These are phyloP conservation scores for Megalopta genalis DNA, from an alignment of 1,140 invertebrate genomes.

Conservation along the genomic window DNA sequence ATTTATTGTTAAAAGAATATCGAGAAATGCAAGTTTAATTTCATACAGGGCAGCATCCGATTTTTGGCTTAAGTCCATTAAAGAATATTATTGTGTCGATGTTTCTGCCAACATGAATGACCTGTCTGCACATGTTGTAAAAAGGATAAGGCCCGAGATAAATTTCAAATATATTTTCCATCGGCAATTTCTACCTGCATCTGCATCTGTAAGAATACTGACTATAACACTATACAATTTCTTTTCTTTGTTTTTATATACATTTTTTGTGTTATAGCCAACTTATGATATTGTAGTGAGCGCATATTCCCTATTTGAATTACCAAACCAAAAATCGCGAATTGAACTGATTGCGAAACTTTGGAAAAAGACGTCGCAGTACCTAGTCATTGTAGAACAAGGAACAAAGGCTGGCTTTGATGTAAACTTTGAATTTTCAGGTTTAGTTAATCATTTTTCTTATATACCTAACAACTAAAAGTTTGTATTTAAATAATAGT, in stretches of 20 bases:
- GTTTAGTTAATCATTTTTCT: slow-evolving; percentile 18
- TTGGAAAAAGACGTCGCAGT: slow-evolving; percentile 92
- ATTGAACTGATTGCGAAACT: slow-evolving; percentile 87
- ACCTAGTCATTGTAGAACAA: slow-evolving; percentile 91
- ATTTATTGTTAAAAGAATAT: neutral
- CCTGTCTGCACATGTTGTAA: slow-evolving; percentile 86
- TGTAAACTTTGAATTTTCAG: slow-evolving; percentile 70
- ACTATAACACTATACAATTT: slow-evolving; percentile 6
- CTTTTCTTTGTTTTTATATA: slow-evolving; percentile 23
- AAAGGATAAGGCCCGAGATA: slow-evolving; percentile 78
- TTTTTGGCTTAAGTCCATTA: slow-evolving; percentile 86
- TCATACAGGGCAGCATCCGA: slow-evolving; percentile 85
- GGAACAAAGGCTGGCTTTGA: slow-evolving; percentile 90
- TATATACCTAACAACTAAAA: slow-evolving; percentile 11
- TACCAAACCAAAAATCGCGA: slow-evolving; percentile 84
- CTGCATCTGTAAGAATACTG: slow-evolving; percentile 78
- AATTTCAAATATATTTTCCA: slow-evolving; percentile 85
- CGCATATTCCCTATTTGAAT: slow-evolving; percentile 90
- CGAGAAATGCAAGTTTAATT: neutral
- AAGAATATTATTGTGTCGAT: slow-evolving; percentile 92
- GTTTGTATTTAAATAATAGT: slow-evolving; percentile 72
- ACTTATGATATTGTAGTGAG: slow-evolving; percentile 90
- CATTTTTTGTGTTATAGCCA: slow-evolving; percentile 78
- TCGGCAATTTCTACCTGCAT: slow-evolving; percentile 90
- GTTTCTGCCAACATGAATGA: slow-evolving; percentile 89